phyloP scores from a whole-genome alignment of 35 echinoderm and acorn worm species.

The Stichopus chloronotus region DNA sequence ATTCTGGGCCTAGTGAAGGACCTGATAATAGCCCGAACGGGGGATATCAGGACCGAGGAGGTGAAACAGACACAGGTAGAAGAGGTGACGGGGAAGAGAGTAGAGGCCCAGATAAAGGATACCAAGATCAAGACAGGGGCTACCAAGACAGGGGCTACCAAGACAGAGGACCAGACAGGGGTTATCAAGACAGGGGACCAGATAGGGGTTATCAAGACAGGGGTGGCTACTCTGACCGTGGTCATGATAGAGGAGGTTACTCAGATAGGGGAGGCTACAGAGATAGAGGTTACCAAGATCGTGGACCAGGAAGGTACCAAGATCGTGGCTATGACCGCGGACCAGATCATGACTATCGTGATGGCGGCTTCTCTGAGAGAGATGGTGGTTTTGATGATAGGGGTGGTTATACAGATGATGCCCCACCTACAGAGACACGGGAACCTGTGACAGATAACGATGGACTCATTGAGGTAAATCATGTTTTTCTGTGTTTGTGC shows the following conservation, averaged over 20 bases:
- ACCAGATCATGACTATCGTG: neutral
- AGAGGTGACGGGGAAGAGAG: neutral
- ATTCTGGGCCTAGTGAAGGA: slow-evolving; percentile 32
- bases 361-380: neutral
- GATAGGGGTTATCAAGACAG: slow-evolving; percentile 19
- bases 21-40: slow-evolving; percentile 37
- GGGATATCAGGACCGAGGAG: slow-evolving; percentile 14
- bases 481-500: neutral
- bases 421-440: neutral
- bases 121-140: neutral
- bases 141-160: neutral
- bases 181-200: slow-evolving; percentile 5
- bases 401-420: neutral
- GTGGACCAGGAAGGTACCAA: slow-evolving; percentile 3
- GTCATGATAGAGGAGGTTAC: slow-evolving; percentile 9
- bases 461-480: neutral
- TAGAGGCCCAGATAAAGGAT: neutral
- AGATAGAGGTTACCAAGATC: slow-evolving; percentile 12
- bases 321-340: neutral
- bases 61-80: slow-evolving; percentile 2
- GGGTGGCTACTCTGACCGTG: slow-evolving; percentile 3
- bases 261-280: neutral
- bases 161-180: neutral
- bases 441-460: neutral
- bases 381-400: neutral